These are phyloP conservation scores for Mastomys coucha DNA, from an alignment of 2,113 vertebrate species.

Conservation along the genomic window DNA sequence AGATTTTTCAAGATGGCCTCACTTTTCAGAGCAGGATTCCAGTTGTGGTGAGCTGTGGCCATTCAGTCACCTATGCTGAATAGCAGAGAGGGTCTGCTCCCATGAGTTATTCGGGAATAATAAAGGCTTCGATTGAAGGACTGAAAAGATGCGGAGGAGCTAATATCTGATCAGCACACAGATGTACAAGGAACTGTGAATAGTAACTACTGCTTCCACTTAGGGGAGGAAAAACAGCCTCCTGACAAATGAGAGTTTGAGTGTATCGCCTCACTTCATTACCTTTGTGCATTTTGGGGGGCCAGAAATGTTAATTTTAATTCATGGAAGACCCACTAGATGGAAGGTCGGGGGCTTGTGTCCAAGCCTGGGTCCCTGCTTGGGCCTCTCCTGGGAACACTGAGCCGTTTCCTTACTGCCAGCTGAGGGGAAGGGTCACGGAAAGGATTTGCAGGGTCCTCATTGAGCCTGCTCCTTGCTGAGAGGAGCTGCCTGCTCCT, in stretches of 20 bases:
- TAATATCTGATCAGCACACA: constrained; percentile 21
- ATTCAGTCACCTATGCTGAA: background rate
- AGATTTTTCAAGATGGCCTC: constrained; percentile 41
- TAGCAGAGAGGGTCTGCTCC: background rate
- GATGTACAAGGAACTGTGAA: background rate
- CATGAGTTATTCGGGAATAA: background rate
- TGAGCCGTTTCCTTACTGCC: constrained; percentile 92
- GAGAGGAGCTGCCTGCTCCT: constrained; percentile 96
- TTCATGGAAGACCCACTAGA: constrained; percentile 90
- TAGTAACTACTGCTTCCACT: constrained; percentile 55
- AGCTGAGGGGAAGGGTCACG: constrained; percentile 94
- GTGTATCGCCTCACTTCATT: constrained; percentile 74
- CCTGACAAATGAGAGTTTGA: constrained; percentile 66
- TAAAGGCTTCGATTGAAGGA: background rate
- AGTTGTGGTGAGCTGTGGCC: background rate
- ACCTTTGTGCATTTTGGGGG: constrained; percentile 82
- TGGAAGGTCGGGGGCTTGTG: constrained; percentile 87
- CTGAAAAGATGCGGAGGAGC: background rate
- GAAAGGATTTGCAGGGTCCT: constrained; percentile 95
- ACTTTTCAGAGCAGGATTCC: constrained; percentile 26
- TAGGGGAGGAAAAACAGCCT: constrained; percentile 50
- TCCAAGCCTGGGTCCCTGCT: constrained; percentile 89
- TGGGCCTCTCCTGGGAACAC: constrained; percentile 91
- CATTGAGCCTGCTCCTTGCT: constrained; percentile 94
- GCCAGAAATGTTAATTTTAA: constrained; percentile 89